Conservation (phyloP, 2,797 vertebrate species). For the Poeciliopsis turneri region DNA sequence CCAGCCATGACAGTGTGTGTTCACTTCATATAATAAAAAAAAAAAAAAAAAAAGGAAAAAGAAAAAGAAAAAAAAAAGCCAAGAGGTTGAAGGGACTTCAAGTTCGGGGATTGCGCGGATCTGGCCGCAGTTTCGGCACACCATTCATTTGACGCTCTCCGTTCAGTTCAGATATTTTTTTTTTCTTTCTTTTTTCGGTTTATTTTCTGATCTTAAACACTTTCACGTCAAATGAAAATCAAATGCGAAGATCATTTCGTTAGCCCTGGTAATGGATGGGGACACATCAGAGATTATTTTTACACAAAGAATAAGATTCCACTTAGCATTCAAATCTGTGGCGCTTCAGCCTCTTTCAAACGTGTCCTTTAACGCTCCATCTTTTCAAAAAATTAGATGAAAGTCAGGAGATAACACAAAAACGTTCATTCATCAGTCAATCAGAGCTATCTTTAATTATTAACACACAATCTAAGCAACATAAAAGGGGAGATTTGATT, state of each 20-base stretch:
- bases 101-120: slow-evolving; percentile 27
- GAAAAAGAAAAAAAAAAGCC: slow-evolving; percentile 35
- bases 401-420: slow-evolving; percentile 18
- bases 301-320: slow-evolving; percentile 4
- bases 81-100: slow-evolving; percentile 43
- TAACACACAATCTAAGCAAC: slow-evolving; percentile 3
- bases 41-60: slow-evolving; percentile 48
- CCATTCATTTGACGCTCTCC: background rate
- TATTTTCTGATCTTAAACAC: background rate
- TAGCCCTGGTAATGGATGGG: slow-evolving; percentile 1
- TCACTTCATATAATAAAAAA: slow-evolving; percentile 45
- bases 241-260: background rate
- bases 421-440: slow-evolving; percentile 17
- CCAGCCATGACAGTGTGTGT: slow-evolving; percentile 54
- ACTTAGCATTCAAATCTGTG: slow-evolving; percentile 12
- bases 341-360: slow-evolving; percentile 11
- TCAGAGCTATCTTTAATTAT: slow-evolving; percentile 29
- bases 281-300: slow-evolving; percentile 2
- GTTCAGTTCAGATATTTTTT: background rate
- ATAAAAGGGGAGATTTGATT: slow-evolving; percentile 6
- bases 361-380: background rate
- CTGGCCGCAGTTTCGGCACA: slow-evolving; percentile 36
- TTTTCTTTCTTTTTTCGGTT: background rate
- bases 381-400: slow-evolving; percentile 5
- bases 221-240: background rate